Evolutionary conservation across 2,113 vertebrate genomes (phyloP), one percentile per base, ranked within the genome.

Genomic region (Macaca mulatta): DNA sequence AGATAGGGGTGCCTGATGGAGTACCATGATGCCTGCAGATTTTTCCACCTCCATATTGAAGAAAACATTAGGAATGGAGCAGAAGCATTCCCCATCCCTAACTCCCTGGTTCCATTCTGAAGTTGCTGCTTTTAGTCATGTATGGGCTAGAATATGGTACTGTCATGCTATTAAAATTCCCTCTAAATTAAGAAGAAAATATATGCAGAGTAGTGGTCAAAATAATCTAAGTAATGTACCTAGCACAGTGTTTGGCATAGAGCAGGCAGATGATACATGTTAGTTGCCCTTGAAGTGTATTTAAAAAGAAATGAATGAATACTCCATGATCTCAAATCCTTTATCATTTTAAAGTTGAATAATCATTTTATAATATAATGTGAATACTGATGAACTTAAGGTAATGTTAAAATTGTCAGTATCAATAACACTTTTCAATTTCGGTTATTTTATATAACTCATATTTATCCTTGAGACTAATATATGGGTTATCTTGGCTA

Each of bases 401-500:
- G 27, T 90, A 93, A 61, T 91, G 38, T 80, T 69, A 83, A 87
- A 90, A 48, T 90, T 86, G 20, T 57, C 18, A 69, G 32, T 43
- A 50, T 43, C 45, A 23, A 77, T 89, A 78, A 52, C 22, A 75
- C 40, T 43, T 77, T 84, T 72, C 8, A 72, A 45, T 96, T 85
- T 78, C 25, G n/a, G 20, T 84, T 93, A 38, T 93, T 97, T 57
- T 74, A 59, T 72, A 43, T 69, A 90, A 72, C 38, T 64, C n/a
- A 35, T 80, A 84, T 81, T 91, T 94, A 82, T 94, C 82, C 70
- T 90, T 91, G 55, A 93, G 35, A 84, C 23, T 45, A 90, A 64
- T 86, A 78, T 85, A 50, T 81, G 48, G n/a, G 13, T 91, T 91
- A 61, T 52, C n/a, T 74, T 96, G 4, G 17, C 22, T 94, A 30